Evolutionary conservation across 2,797 vertebrate genomes (phyloP).

Genomic region (Rhinatrema bivittatum): DNA sequence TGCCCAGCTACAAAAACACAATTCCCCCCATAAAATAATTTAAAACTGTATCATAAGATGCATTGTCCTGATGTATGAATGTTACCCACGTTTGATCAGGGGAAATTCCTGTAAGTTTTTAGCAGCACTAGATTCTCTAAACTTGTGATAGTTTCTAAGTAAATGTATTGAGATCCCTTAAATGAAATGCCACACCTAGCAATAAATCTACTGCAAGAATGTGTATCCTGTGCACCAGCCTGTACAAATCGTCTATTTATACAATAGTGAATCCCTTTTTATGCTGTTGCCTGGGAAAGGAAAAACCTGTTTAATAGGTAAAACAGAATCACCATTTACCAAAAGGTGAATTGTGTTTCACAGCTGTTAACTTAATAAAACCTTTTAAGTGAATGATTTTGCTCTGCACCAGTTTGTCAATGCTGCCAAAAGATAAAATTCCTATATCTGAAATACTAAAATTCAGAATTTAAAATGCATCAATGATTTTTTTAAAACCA

Average conservation of each 20-base stretch:
- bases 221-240: constrained; percentile 1
- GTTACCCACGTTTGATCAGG: too few species aligned
- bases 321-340: constrained; percentile 5
- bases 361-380: constrained; percentile 11
- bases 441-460: too few species aligned
- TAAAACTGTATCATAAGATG: too few species aligned
- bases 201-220: constrained; percentile 19
- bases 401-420: too few species aligned
- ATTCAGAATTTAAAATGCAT: too few species aligned
- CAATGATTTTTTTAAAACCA: too few species aligned
- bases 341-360: constrained; percentile 4
- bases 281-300: not conserved
- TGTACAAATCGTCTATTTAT: not conserved
- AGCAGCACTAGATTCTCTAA: not conserved
- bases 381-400: not conserved
- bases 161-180: constrained; percentile 6
- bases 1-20: too few species aligned
- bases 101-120: not conserved
- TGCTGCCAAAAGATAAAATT: too few species aligned
- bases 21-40: too few species aligned
- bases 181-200: constrained; percentile 5
- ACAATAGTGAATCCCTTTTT: constrained; percentile 5
- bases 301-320: not conserved
- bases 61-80: too few species aligned
- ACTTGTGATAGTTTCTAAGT: not conserved